Evolutionary conservation across 2,797 vertebrate genomes (phyloP).

Genomic region (Ptychobarbus kaznakovi): DNA sequence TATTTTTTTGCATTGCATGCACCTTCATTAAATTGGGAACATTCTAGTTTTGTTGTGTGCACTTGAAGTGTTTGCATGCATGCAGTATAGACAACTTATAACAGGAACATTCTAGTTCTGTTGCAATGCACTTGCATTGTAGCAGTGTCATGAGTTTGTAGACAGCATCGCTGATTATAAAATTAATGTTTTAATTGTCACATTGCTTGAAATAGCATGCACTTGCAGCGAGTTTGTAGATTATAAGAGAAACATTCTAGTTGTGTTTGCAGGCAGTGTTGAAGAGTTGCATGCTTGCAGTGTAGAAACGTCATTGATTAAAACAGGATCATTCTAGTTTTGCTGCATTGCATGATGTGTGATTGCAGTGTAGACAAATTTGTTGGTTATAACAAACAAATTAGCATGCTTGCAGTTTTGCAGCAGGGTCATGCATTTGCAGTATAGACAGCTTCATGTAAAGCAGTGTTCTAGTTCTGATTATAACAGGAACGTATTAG

Average conservation of each 20-base stretch:
- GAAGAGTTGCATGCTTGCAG: background rate
- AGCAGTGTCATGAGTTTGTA: too few species aligned
- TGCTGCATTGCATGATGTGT: too few species aligned
- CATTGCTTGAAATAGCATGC: background rate
- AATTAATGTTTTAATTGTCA: too few species aligned
- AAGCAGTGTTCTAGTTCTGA: background rate
- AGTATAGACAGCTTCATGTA: background rate
- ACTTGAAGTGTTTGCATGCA: too few species aligned
- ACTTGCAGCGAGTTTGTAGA: background rate
- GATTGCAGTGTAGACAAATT: too few species aligned
- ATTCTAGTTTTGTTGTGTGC: too few species aligned
- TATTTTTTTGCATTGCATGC: background rate
- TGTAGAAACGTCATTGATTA: background rate
- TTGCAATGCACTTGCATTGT: too few species aligned
- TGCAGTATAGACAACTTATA: too few species aligned
- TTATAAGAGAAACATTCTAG: background rate
- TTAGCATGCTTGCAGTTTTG: background rate
- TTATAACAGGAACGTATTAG: background rate
- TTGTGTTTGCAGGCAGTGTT: background rate
- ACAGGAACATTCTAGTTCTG: too few species aligned
- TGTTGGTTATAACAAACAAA: too few species aligned
- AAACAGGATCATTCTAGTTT: background rate
- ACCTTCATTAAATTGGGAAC: background rate
- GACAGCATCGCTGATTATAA: too few species aligned
- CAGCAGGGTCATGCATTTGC: background rate